Evolutionary conservation across 2,113 vertebrate species (phyloP), one percentile per base, ranked within the genome.

Genomic region (Eudyptes chrysolophus): DNA sequence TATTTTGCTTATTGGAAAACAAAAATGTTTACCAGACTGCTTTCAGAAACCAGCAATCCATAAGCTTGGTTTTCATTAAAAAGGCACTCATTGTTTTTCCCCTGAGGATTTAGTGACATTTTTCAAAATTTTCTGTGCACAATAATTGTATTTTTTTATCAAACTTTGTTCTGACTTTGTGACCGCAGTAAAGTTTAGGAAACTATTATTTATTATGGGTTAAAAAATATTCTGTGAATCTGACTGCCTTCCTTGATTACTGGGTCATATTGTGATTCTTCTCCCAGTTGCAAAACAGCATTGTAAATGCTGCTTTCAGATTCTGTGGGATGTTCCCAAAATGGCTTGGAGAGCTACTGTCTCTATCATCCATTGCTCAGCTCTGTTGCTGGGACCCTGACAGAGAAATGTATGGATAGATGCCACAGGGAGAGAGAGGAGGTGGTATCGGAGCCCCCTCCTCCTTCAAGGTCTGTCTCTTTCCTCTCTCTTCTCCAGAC

Each of bases 1-100:
- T 96, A 84, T 83, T 97, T 97, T 94, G 72, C 51, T 75, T 92
- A 71, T 82, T 95, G 83, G 80, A 94, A 96, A 95, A 89, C 76
- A 92, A 94, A 94, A 86, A 66, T 32, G 66, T 92, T 94, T 92
- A 94, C 77, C 55, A 96, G 85, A 36, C 76, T 87, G 65, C 84
- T 79, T 87, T 92, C 92, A 91, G 77, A 94, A 96, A 70, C 13
- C 44, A 92, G 90, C 76, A 87, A 84, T 84, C 80, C 11, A 5
- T 74, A 79, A 88, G 58, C 87, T 96, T 90, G 88, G 55, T 87
- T 95, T 96, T 95, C 86, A 94, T 94, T 94, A 69, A 79, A 89
- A 91, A 87, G 49, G 10, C 58, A 83, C 36, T 95, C 21, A 40
- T 34, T 60, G 40, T 38, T 93, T 95, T 69, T 10, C 77, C 78